Evolutionary conservation across 2,797 vertebrate species (phyloP).

Genomic region (Gadopsis bispinosus): DNA sequence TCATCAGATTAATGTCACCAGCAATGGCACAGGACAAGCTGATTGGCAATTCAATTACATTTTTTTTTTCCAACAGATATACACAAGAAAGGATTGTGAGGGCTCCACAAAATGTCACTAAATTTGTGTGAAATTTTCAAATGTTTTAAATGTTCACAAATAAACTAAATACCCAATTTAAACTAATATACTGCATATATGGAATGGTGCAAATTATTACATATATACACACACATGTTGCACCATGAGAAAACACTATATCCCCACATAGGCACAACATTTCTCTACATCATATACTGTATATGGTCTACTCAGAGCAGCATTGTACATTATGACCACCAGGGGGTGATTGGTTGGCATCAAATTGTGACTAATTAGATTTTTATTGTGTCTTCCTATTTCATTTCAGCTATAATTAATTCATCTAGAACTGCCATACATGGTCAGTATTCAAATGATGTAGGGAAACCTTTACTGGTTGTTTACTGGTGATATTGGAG

Average conservation of each 20-base stretch:
- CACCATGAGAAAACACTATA: background rate
- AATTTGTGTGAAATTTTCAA: background rate
- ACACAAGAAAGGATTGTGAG: background rate
- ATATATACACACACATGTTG: background rate
- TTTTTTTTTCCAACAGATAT: too few species aligned
- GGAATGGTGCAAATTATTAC: too few species aligned
- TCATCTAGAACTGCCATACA: background rate
- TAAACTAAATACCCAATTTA: too few species aligned
- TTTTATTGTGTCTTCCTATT: background rate
- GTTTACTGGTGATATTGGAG: too few species aligned
- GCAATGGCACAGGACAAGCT: background rate
- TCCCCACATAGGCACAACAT: background rate
- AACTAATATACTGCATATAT: too few species aligned
- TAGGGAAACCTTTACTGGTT: constrained; percentile 1
- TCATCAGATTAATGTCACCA: background rate
- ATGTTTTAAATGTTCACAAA: background rate
- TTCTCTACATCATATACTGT: background rate
- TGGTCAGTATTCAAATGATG: background rate
- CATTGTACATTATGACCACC: background rate
- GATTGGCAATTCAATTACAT: background rate
- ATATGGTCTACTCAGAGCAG: background rate
- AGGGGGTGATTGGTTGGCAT: background rate
- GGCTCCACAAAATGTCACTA: too few species aligned
- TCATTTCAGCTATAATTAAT: background rate
- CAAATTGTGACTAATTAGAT: background rate